Conservation (phyloP, 2,888 invertebrate genomes). For the Tryphoninae sp. region DNA sequence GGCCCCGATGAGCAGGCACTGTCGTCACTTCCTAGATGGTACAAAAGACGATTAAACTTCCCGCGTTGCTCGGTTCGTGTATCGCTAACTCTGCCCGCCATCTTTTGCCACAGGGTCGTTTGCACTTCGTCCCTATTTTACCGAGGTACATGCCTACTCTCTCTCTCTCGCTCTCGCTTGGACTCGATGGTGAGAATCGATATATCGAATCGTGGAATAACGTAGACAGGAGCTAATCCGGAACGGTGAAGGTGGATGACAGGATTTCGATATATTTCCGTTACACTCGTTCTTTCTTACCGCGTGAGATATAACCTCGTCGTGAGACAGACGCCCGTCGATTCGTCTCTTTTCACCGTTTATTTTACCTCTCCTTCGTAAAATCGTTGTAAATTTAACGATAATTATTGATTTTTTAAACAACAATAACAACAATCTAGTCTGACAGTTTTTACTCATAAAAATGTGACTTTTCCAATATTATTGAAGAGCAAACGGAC, state of each 20-base stretch:
- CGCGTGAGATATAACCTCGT: not conserved
- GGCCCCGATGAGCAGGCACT: not conserved
- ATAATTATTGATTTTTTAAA: not conserved
- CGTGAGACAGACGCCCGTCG: not conserved
- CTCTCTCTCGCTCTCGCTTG: not conserved
- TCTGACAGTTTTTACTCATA: not conserved
- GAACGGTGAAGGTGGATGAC: not conserved
- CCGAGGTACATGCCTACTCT: too few species aligned
- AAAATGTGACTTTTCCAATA: constrained; percentile 42
- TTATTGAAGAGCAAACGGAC: constrained; percentile 18
- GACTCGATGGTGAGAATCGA: not conserved
- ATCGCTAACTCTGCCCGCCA: not conserved
- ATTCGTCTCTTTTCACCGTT: not conserved
- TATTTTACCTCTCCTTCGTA: not conserved
- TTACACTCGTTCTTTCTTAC: not conserved
- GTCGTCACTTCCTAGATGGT: constrained; percentile 2
- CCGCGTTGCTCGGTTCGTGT: not conserved
- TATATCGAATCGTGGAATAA: not conserved
- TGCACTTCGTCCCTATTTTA: too few species aligned
- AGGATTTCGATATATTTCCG: constrained; percentile 7
- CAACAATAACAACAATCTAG: constrained; percentile 1
- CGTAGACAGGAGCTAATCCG: not conserved
- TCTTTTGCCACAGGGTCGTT: too few species aligned
- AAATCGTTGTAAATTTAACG: not conserved
- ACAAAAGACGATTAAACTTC: constrained; percentile 16